Base-by-base conservation (phyloP, 2,888 invertebrate genomes). In the Acrobasis consociella region DNA sequence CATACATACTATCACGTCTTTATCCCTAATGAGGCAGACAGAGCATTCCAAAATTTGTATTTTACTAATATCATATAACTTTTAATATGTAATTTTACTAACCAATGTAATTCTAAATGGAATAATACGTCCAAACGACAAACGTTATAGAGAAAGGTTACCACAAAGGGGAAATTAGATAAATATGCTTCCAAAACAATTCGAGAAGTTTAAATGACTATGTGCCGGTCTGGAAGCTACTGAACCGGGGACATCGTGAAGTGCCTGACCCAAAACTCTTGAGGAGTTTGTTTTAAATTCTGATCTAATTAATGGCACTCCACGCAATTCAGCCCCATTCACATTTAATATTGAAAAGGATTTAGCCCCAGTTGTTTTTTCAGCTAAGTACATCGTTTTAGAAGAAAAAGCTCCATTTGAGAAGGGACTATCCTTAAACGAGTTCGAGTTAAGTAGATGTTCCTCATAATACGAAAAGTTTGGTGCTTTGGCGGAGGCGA, bases 381-480 rank as follows among this genome's bases (percentile, higher is more conserved):
- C 62, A 68, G 68, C 67, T 63, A 65, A 66, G 64, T 64, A 64
- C 65, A 64, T 62, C 65, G 62, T 61, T 56, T 62, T 63, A 62
- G 66, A 70, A 68, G 62, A 69, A 71, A 70, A 72, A 72, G 67
- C 64, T 62, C 67, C 72, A 68, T 69, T 73, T 71, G 65, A 68
- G 70, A 73, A 72, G 62, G 60, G 67, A 72, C 67, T 64, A 71
- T 72, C 71, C 74, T 79, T 74, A 78, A 79, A 77, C 69, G 73
- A 66, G 70, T 79, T 77, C 71, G 65, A 75, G 76, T 72, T 79
- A 80, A 79, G 78, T 76, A 75, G 77, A 80, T 74, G 72, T 77
- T 79, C 76, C 73, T 73, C 71, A 75, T 85, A 81, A 85, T 85
- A 85, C 73, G 81, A 81, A 86, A 86, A 86, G 69, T 86, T 86